Evolutionary conservation across 2,888 invertebrate species (phyloP).

Genomic region (Hydrotaea diabolus): DNA sequence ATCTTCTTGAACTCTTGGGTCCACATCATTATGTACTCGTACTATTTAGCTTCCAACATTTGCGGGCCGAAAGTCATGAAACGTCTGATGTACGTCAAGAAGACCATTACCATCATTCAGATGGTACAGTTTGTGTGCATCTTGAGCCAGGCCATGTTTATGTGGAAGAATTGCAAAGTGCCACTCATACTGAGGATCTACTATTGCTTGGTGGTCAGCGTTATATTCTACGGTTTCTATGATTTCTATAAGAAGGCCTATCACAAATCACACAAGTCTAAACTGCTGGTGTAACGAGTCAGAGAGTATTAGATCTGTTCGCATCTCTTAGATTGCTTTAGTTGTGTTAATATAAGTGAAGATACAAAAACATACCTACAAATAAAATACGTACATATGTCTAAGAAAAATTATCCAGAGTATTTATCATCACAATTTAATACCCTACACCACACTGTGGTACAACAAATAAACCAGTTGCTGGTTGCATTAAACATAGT

Average conservation of each 20-base stretch:
- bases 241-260: conserved; percentile 86
- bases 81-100: conserved; percentile 84
- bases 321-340: too few relatives aligned
- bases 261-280: background rate
- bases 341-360: too few relatives aligned
- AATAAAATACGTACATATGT: too few relatives aligned
- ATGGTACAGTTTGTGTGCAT: conserved; percentile 88
- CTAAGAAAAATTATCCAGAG: too few relatives aligned
- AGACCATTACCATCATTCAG: conserved; percentile 84
- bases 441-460: too few relatives aligned
- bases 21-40: conserved; percentile 89
- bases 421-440: too few relatives aligned
- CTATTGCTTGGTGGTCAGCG: conserved; percentile 84
- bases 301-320: too few relatives aligned
- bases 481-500: too few relatives aligned
- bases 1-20: conserved; percentile 86
- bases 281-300: background rate
- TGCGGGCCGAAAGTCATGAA: conserved; percentile 83
- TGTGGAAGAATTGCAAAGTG: conserved; percentile 81
- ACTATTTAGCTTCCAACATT: conserved; percentile 86
- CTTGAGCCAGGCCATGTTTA: conserved; percentile 82
- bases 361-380: too few relatives aligned
- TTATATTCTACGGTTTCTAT: conserved; percentile 87
- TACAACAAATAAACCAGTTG: too few relatives aligned
- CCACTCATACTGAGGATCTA: conserved; percentile 82